Evolutionary conservation across 2,888 invertebrate species (phyloP), one percentile per base, ranked within the genome.

Genomic region (Athrips mouffetella): DNA sequence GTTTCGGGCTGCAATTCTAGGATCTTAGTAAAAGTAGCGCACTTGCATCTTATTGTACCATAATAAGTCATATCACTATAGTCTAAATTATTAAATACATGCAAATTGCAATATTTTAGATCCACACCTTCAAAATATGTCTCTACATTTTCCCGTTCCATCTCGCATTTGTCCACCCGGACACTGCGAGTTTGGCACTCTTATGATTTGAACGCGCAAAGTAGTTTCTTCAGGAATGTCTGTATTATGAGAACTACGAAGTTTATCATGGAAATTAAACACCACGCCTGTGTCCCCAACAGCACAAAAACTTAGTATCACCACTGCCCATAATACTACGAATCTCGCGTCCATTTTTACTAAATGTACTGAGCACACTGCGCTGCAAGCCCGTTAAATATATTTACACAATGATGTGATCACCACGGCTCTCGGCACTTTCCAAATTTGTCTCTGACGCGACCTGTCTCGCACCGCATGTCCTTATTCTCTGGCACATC

Each of bases 371-470:
- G 57, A 64, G 53, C 61, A 58, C 58, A 78, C 74, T 78, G 75
- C 67, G 67, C 57, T 62, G 59, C 51, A 54, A 63, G 48, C 49
- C 48, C 39, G 47, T 39, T 29, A 42, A 49, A 51, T 47, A 49
- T 52, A 51, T 50, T 54, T 51, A 50, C 40, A 45, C 29, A 46
- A 39, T 47, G 47, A 53, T 59, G 55, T 52, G 60, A 58, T 78
- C 68, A 80, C 73, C 73, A 84, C 63, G 74, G 76, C 42, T 67
- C 66, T 65, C 84, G 76, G 55, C 85, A 84, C 50, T 76, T 69
- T 57, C 85, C 83, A 59, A 75, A 70, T 30, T 58, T 51, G 58
- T 85, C 83, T 64, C 65, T 76, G 29, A 65, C 51, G 13, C 61
- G 53, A 33, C 72, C 74, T 46, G 53, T 40, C 44, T 57, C 47